A percentile compares a stretch with the other conserved stretches of the same genome.
Conservation (phyloP, 2,113 vertebrate genomes). For the Sprattus sprattus region DNA sequence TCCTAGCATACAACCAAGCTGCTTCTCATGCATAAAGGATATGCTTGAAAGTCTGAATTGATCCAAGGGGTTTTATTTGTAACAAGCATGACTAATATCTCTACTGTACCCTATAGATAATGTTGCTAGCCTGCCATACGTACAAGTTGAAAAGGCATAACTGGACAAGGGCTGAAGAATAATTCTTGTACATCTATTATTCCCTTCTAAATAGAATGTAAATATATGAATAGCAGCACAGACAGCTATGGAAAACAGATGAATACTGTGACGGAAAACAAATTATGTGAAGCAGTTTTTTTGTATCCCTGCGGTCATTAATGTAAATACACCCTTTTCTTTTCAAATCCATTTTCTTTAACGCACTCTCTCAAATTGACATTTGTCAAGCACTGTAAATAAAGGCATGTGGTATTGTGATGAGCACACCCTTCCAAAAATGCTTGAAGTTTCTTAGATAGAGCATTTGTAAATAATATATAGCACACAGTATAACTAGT, state of each 20-base stretch:
- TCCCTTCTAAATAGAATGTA: neutral
- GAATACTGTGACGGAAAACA: neutral
- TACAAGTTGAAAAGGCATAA: neutral
- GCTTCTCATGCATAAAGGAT: neutral
- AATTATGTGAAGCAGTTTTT: neutral
- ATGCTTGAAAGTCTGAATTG: neutral
- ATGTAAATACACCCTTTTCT: neutral
- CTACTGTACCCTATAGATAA: neutral
- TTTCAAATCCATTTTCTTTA: neutral
- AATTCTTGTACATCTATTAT: neutral
- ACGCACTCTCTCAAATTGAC: neutral
- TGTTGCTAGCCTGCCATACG: neutral
- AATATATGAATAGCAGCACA: neutral
- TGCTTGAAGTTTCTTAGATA: neutral
- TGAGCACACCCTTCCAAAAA: constrained; percentile 3
- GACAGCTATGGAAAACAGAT: neutral
- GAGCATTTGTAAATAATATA: constrained; percentile 30
- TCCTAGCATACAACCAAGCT: neutral
- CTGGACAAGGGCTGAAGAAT: neutral
- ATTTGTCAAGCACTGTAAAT: neutral
- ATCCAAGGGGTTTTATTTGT: neutral
- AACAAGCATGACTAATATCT: neutral
- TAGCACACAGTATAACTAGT: constrained; percentile 9
- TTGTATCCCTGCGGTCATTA: neutral
- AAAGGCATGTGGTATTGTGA: neutral